Conservation (phyloP, 2,888 invertebrate genomes). For the Griposia aprilina region DNA sequence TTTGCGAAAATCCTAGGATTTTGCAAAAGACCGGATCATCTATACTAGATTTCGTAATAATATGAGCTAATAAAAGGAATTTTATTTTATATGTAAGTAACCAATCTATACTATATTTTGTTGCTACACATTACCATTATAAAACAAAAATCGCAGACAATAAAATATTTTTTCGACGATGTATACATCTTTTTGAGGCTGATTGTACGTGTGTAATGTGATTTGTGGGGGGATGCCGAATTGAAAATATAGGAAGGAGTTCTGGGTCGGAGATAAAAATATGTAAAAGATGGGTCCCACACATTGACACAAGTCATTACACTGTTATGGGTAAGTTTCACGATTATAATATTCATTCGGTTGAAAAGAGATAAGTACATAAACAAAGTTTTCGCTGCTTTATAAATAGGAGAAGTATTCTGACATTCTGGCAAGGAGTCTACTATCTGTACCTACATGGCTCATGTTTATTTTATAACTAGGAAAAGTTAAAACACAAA, state of each 20-base stretch:
- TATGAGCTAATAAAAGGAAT: not conserved
- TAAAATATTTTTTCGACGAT: not conserved
- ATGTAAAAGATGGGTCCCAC: conserved; percentile 40
- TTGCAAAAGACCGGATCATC: not conserved
- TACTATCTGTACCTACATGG: not conserved
- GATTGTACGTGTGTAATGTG: conserved; percentile 40
- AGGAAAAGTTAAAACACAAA: not conserved
- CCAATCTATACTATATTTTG: not conserved
- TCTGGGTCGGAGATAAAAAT: conserved; percentile 33
- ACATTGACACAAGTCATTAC: conserved; percentile 36
- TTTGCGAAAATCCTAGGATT: no score
- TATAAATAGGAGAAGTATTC: conserved; percentile 14
- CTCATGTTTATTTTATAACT: not conserved
- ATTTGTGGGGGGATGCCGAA: conserved; percentile 39
- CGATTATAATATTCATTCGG: conserved; percentile 43
- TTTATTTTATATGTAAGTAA: not conserved
- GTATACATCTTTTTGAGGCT: not conserved
- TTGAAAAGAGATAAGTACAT: conserved; percentile 13
- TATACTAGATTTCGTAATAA: no score
- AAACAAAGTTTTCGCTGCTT: conserved; percentile 5
- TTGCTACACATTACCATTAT: no score
- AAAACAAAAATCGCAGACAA: not conserved
- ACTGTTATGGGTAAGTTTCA: conserved; percentile 31
- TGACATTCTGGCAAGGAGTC: not conserved
- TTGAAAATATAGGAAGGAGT: conserved; percentile 42